Base-by-base conservation (phyloP, 92 coral and sea anemone species). In the Epizoanthus stellaris region DNA sequence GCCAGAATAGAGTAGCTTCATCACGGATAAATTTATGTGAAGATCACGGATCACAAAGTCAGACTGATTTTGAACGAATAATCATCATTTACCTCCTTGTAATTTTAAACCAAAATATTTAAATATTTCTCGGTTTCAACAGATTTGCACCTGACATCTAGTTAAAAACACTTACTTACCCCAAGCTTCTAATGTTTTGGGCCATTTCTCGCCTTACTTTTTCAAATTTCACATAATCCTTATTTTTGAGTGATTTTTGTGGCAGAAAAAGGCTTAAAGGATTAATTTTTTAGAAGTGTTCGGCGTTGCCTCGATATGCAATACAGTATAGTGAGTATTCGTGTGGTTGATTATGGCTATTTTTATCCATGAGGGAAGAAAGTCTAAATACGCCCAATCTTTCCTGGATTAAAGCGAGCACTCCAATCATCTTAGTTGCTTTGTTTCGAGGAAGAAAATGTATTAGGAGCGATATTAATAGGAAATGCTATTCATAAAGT, bases 281-380 rank as follows among this genome's bases (percentile, higher is more conserved):
- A 79, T 79, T 79, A 61, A 42, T 79, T 63, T 59, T 79, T 79
- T 79, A 43, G 83, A 13, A 61, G 14, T 63, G 56, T 62, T 62
- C 36, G 23, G 59, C n/a, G 16, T 42, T 40, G 72, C 54, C 54
- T 79, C 20, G 36, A 30, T 30, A 30, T 30, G 36, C 36, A 30
- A 30, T 30, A 30, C 40, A 62, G 36, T 63, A 30, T 3, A 36
- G n/a, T n/a, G 61, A 12, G 7, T 39, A 30, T 21, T 13, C 64
- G 60, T 25, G 15, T 15, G 13, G 61, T 62, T 79, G 70, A 60
- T 58, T 57, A 40, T 43, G 54, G 61, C 54, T 20, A 60, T 53
- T 59, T n/a, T 63, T 40, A 6, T 42, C 71, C 49, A 62, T 6
- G 52, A 79, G 21, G 56, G 56, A 52, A 52, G 56, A 9, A 52